phyloP scores from a whole-genome alignment of 37 sponge, comb jelly and placozoan genomes.

The Halichondria panicea region DNA sequence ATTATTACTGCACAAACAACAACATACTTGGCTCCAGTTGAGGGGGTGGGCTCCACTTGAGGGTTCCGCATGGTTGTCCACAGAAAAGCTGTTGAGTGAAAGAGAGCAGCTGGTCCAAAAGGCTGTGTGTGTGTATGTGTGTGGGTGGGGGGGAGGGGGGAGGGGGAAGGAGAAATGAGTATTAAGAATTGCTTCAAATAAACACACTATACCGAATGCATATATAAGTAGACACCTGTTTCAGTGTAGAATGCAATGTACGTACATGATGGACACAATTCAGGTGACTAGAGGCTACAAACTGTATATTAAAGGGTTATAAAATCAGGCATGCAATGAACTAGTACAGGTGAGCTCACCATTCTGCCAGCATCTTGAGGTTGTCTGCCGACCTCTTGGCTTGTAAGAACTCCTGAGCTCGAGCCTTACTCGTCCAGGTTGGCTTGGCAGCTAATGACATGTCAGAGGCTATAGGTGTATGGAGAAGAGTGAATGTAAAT shows the following conservation, averaged over 20 bases:
- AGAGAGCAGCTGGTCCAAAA: constrained; percentile 63
- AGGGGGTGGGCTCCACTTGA: constrained; percentile 74
- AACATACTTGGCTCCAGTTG: constrained; percentile 27
- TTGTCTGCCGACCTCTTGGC: constrained; percentile 48
- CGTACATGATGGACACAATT: no score
- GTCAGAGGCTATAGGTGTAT: constrained; percentile 45
- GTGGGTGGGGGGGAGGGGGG: background rate
- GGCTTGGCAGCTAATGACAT: constrained; percentile 77
- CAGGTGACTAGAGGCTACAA: background rate
- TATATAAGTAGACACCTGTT: background rate
- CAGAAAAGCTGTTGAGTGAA: constrained; percentile 76
- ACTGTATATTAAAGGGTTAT: no score
- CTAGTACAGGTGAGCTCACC: constrained; percentile 33
- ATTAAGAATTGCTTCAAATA: no score
- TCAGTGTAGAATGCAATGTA: no score
- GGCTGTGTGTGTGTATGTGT: no score
- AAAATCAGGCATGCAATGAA: background rate
- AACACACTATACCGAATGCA: background rate
- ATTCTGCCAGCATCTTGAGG: constrained; percentile 61
- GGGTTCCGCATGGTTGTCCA: constrained; percentile 29
- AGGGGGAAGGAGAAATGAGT: background rate
- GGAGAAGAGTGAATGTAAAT: background rate
- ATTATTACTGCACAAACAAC: background rate
- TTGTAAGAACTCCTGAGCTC: constrained; percentile 51
- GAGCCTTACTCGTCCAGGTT: constrained; percentile 31